These are phyloP conservation scores for Meteorus colon DNA, from an alignment of 2,888 invertebrate genomes.

Conservation along the genomic window DNA sequence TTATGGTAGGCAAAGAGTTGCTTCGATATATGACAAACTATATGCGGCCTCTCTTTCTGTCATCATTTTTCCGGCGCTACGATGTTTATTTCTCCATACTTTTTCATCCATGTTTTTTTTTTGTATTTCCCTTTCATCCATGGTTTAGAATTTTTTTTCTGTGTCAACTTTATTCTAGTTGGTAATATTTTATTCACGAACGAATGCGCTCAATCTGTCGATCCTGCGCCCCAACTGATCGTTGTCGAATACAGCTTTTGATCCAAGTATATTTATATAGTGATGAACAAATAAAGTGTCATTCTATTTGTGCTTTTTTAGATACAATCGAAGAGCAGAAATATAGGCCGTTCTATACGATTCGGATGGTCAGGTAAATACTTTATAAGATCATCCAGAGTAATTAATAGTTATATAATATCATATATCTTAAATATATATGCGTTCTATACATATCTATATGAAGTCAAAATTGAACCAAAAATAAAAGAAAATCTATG, in stretches of 20 bases:
- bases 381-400: too few species aligned
- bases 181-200: slow-evolving; percentile 11
- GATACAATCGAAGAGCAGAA: background rate
- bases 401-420: too few species aligned
- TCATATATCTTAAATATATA: too few species aligned
- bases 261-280: too few species aligned
- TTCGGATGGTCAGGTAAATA: too few species aligned
- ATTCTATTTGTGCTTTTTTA: background rate
- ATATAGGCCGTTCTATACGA: background rate
- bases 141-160: slow-evolving; percentile 23
- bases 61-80: slow-evolving; percentile 34
- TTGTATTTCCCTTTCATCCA: slow-evolving; percentile 22
- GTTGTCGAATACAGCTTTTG: too few species aligned
- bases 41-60: slow-evolving; percentile 39
- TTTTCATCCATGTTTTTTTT: background rate
- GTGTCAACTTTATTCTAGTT: slow-evolving; percentile 36
- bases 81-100: slow-evolving; percentile 17
- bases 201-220: slow-evolving; percentile 24
- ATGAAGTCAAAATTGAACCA: too few species aligned
- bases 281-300: too few species aligned
- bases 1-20: slow-evolving; percentile 44
- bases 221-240: background rate
- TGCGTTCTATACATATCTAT: too few species aligned
- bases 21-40: slow-evolving; percentile 21
- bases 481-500: too few species aligned